Conservation (phyloP, 2,888 invertebrate genomes). For the Crioceris asparagi region DNA sequence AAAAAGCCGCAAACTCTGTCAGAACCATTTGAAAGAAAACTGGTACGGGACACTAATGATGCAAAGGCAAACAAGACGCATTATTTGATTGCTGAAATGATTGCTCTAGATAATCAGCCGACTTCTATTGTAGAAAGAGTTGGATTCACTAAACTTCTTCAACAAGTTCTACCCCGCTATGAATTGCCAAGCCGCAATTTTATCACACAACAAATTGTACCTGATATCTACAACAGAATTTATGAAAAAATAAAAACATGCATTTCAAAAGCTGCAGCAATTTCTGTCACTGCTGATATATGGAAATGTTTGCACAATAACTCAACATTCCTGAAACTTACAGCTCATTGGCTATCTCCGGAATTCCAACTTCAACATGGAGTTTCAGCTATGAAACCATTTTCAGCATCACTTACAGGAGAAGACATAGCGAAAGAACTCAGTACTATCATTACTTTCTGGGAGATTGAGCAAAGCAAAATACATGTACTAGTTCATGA, state of each 20-base stretch:
- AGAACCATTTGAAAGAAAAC: constrained; percentile 17
- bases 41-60: constrained; percentile 22
- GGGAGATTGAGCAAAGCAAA: constrained; percentile 24
- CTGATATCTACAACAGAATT: too few relatives aligned
- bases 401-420: constrained; percentile 15
- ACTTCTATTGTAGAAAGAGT: constrained; percentile 23
- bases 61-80: constrained; percentile 23
- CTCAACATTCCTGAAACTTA: too few relatives aligned
- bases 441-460: constrained; percentile 14
- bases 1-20: constrained; percentile 12
- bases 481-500: constrained; percentile 23
- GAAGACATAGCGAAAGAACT: constrained; percentile 26
- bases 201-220: too few relatives aligned
- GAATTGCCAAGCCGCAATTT: too few relatives aligned
- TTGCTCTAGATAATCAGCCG: constrained; percentile 28
- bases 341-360: constrained; percentile 14
- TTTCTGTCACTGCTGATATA: too few relatives aligned
- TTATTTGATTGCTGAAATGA: constrained; percentile 30
- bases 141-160: too few relatives aligned
- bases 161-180: too few relatives aligned
- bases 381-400: constrained; percentile 23
- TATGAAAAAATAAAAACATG: too few relatives aligned
- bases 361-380: constrained; percentile 15
- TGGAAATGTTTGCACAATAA: too few relatives aligned
- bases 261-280: too few relatives aligned